Base-by-base conservation (phyloP, 2,797 vertebrate species). In the Poecilia picta region DNA sequence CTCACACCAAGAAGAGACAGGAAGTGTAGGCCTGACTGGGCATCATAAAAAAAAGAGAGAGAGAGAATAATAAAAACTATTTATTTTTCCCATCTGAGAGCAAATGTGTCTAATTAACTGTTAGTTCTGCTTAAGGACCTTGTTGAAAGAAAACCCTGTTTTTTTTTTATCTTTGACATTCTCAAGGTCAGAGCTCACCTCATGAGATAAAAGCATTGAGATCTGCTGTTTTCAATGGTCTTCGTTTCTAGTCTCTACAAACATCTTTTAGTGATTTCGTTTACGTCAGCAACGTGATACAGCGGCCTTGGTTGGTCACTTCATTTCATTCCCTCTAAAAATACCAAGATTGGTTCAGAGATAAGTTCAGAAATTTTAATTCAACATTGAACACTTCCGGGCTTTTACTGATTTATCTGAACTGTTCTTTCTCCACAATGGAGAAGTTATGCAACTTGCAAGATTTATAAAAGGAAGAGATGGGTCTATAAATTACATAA, bases 241-340 rank as follows among this genome's bases (percentile, higher is more conserved):
- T 76, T 76, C 72, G 78, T 83, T 90, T 75, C 64, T 41, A 87
- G 76, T 70, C 72, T 85, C 72, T 77, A 79, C 36, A 75, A 84
- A 79, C 83, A 23, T 87, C 83, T 83, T 89, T 91, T 85, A 87
- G 84, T 74, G 83, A 82, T 78, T 82, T 80, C 66, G 78, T 79
- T 64, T 79, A 75, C 78, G 82, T 85, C 81, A 45, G 25, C 45
- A 5, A 81, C 64, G 74, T n/a, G 57, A 82, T 81, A 77, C 68
- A n/a, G 82, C 80, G 64, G 31, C 28, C 51, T 28, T 31, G 77
- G 49, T 78, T 75, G 59, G 57, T 84, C 62, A 59, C 25, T 51
- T 41, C 66, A 49, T 62, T 62, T 64, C 31, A 55, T 31, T n/a
- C 43, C 43, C 12, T 45, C 68, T 45, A 46, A 46, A 28, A 46